These are phyloP conservation scores for Bombus cullumanus DNA, from an alignment of 1,140 invertebrate species.

Conservation along the genomic window DNA sequence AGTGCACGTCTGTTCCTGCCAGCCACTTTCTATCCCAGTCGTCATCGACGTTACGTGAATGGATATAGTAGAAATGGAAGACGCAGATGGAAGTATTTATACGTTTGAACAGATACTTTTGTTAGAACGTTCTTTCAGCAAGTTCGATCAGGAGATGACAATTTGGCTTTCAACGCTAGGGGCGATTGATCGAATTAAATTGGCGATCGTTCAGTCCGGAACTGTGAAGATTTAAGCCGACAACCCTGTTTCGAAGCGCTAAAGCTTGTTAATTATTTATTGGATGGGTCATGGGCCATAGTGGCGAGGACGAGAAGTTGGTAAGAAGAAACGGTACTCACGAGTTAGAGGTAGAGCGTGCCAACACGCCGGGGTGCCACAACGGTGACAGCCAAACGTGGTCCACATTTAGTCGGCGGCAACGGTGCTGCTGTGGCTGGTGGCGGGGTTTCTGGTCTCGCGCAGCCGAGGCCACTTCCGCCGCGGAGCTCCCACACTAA, in stretches of 20 bases:
- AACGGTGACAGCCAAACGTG: constrained; percentile 80
- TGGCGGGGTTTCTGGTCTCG: constrained; percentile 82
- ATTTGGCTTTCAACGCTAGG: not conserved
- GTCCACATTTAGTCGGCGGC: constrained; percentile 80
- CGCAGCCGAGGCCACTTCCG: constrained; percentile 79
- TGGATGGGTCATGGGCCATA: too few relatives aligned
- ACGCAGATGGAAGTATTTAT: not conserved
- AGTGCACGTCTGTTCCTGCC: constrained; percentile 28
- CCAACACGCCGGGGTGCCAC: constrained; percentile 81
- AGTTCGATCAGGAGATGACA: constrained; percentile 13
- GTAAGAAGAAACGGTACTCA: constrained; percentile 65
- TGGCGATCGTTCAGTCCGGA: too few relatives aligned
- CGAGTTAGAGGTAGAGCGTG: constrained; percentile 83
- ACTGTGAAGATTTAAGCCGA: not conserved
- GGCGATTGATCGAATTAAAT: not conserved
- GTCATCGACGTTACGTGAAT: not conserved
- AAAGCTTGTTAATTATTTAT: not conserved
- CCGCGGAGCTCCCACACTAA: constrained; percentile 91
- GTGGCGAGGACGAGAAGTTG: not conserved
- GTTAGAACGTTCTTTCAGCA: not conserved
- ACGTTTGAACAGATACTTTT: not conserved
- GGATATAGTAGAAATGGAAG: not conserved
- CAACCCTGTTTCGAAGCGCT: not conserved
- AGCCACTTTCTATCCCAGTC: not conserved
- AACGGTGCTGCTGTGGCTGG: constrained; percentile 78